A percentile compares a stretch with the other conserved stretches of the same genome.
Conservation (phyloP, 2,113 vertebrate species). For the Brachypteracias leptosomus region DNA sequence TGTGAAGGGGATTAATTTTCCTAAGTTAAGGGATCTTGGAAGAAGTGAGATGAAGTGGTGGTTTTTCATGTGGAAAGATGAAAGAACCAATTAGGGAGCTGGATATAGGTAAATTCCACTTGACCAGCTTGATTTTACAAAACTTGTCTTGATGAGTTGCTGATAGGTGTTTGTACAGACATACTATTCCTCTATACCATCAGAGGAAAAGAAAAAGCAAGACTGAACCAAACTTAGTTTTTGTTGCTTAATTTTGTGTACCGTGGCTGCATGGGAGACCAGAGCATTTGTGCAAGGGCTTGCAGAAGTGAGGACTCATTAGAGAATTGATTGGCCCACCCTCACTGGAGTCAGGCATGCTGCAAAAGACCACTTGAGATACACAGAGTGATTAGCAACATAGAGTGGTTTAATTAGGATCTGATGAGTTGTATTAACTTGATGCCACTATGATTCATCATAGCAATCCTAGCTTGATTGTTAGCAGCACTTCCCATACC, state of each 20-base stretch:
- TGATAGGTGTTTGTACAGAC: neutral
- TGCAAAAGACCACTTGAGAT: neutral
- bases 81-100: slow-evolving; percentile 37
- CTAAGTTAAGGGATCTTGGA: slow-evolving; percentile 33
- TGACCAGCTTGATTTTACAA: slow-evolving; percentile 13
- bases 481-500: neutral
- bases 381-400: neutral
- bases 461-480: neutral
- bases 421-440: neutral
- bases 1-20: slow-evolving; percentile 25
- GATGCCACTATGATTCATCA: neutral
- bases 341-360: neutral
- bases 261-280: neutral
- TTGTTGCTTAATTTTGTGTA: neutral
- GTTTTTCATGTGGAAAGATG: slow-evolving; percentile 33
- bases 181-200: neutral
- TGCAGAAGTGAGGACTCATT: neutral
- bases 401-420: neutral
- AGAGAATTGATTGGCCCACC: neutral
- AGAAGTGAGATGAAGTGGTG: neutral
- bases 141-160: slow-evolving; percentile 1
- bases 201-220: neutral
- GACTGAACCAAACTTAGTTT: neutral
- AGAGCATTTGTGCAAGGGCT: neutral
- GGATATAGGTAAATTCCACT: slow-evolving; percentile 11